Percentiles rank a stretch among this genome's conserved stretches.
These are phyloP conservation scores for Pelvicachromis taeniatus DNA, from an alignment of 2,113 vertebrate species.

Conservation along the genomic window DNA sequence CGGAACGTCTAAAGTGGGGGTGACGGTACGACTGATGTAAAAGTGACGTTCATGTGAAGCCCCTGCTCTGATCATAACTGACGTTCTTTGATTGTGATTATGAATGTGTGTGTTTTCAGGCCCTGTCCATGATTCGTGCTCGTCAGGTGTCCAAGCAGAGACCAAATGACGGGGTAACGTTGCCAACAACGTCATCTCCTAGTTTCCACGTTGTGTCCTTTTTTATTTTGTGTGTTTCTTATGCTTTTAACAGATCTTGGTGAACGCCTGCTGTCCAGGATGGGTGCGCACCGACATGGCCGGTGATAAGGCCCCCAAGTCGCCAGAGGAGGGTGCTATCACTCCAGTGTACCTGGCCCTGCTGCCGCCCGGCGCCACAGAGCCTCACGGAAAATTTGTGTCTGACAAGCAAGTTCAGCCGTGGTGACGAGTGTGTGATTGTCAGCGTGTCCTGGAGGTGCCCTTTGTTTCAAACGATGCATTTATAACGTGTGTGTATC, in stretches of 20 bases:
- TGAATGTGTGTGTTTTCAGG: background rate
- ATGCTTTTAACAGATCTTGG: constrained; percentile 69
- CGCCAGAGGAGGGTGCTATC: constrained; percentile 85
- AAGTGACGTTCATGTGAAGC: background rate
- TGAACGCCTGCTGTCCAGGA: constrained; percentile 92
- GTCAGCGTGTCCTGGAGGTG: background rate
- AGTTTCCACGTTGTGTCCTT: background rate
- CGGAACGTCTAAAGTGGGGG: constrained; percentile 82
- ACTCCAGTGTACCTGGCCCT: constrained; percentile 88
- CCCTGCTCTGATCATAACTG: background rate
- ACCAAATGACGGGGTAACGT: constrained; percentile 63
- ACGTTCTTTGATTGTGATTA: rapidly evolving
- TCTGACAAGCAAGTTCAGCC: constrained; percentile 74
- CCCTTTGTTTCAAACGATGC: background rate
- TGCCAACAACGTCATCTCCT: background rate
- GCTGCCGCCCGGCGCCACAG: constrained; percentile 72
- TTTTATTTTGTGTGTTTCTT: background rate
- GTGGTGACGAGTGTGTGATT: constrained; percentile 70
- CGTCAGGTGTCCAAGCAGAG: constrained; percentile 72
- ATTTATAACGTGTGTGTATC: background rate
- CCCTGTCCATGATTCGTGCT: constrained; percentile 84
- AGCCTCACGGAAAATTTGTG: constrained; percentile 83
- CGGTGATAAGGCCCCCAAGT: constrained; percentile 72
- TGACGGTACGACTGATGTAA: constrained; percentile 66
- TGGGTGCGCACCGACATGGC: constrained; percentile 94